A percentile compares a stretch with the other conserved stretches of the same genome.
Conservation (phyloP, 2,888 invertebrate species). For the Epinotia nisella region DNA sequence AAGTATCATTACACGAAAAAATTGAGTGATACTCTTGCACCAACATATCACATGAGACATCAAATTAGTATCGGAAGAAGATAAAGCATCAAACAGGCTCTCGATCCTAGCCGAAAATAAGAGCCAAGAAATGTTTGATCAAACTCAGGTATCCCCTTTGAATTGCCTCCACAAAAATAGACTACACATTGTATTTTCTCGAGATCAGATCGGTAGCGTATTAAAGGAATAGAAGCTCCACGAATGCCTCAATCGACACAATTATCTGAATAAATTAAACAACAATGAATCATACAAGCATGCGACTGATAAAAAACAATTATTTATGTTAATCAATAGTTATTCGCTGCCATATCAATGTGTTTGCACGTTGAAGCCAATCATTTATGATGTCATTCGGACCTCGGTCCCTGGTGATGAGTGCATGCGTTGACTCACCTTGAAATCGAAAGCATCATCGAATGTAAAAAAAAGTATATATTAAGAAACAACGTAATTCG, state of each 20-base stretch:
- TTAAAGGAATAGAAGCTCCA: not conserved
- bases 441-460: slow-evolving; percentile 15
- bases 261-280: slow-evolving; percentile 11
- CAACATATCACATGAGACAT: too few species aligned
- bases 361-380: slow-evolving; percentile 28
- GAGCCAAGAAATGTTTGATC: too few species aligned
- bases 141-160: too few species aligned
- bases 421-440: slow-evolving; percentile 29
- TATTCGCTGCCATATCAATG: slow-evolving; percentile 23
- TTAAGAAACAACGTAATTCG: slow-evolving; percentile 2
- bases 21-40: too few species aligned
- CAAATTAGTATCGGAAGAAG: too few species aligned
- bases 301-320: slow-evolving; percentile 20
- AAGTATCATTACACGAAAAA: too few species aligned
- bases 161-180: too few species aligned
- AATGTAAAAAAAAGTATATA: slow-evolving; percentile 18
- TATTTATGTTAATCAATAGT: slow-evolving; percentile 34
- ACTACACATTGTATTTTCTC: not conserved
- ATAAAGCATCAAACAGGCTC: too few species aligned
- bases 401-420: slow-evolving; percentile 35
- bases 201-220: not conserved
- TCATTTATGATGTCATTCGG: slow-evolving; percentile 31
- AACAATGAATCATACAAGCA: slow-evolving; percentile 31
- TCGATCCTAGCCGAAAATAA: too few species aligned
- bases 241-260: not conserved